Evolutionary conservation across 2,797 vertebrate species (phyloP).

Genomic region (Tolypeutes matacus): DNA sequence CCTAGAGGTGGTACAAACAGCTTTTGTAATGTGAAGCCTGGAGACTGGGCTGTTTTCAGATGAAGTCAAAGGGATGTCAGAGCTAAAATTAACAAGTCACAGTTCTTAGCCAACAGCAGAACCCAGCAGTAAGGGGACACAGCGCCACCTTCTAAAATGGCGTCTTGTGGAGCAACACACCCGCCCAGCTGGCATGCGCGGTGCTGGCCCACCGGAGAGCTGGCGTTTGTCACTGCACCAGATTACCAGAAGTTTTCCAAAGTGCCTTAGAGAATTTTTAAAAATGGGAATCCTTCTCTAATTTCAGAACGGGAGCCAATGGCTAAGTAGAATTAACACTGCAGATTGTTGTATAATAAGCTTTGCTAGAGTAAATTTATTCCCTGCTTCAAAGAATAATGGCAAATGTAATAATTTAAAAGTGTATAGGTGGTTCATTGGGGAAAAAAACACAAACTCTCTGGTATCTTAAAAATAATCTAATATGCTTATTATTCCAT

Average conservation of each 20-base stretch:
- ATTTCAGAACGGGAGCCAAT: neutral
- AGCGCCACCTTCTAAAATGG: neutral
- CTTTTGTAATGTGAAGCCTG: neutral
- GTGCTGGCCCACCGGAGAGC: no score
- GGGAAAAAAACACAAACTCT: neutral
- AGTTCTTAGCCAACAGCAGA: neutral
- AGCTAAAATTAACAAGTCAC: neutral
- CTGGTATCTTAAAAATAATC: conserved; percentile 14
- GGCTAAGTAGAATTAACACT: neutral
- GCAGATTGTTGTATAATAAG: neutral
- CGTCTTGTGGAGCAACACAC: neutral
- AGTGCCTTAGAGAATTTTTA: neutral
- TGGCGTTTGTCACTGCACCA: neutral
- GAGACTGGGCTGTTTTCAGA: conserved; percentile 16
- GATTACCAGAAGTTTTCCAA: neutral
- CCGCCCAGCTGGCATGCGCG: no score
- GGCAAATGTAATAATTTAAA: neutral
- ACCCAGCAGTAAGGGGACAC: neutral
- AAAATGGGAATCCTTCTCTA: conserved; percentile 14
- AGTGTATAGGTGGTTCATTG: neutral
- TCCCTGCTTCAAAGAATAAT: neutral
- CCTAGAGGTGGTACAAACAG: neutral
- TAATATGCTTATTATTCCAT: neutral
- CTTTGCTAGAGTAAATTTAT: conserved; percentile 17
- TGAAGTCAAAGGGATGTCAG: neutral